phyloP scores from a whole-genome alignment of 2,113 vertebrate species.

The Gymnobelideus leadbeateri region DNA sequence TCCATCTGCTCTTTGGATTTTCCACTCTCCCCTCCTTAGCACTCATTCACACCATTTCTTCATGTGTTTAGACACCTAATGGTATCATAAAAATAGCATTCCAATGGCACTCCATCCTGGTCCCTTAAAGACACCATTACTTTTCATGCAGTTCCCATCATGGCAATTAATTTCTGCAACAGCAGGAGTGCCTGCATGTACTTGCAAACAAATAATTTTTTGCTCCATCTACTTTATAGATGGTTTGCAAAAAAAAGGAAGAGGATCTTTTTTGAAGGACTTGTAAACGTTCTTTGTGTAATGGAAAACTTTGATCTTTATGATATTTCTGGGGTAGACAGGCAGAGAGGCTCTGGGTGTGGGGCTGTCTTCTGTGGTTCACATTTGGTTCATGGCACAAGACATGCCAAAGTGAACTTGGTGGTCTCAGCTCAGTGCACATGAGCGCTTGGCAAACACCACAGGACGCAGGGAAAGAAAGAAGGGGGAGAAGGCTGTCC shows the following conservation, averaged over 20 bases:
- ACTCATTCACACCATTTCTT: not conserved
- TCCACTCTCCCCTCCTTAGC: not conserved
- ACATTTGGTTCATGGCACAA: conserved; percentile 40
- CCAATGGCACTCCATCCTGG: not conserved
- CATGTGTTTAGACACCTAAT: not conserved
- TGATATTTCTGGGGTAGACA: not conserved
- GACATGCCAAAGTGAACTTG: conserved; percentile 20
- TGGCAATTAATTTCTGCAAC: not conserved
- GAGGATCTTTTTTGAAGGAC: not conserved
- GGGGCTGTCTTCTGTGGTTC: not conserved
- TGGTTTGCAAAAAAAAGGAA: conserved; percentile 9
- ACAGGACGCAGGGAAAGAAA: conserved; percentile 21
- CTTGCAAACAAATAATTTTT: conserved; percentile 40
- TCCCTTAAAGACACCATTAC: not conserved
- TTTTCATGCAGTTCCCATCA: not conserved
- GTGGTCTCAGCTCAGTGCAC: conserved; percentile 34
- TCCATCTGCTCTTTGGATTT: not conserved
- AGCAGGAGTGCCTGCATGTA: not conserved
- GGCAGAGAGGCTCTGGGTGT: conserved; percentile 24
- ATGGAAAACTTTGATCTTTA: conserved; percentile 43
- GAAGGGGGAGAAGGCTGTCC: conserved; percentile 35
- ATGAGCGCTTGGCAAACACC: conserved; percentile 61
- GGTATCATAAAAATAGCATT: not conserved
- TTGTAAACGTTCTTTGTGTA: conserved; percentile 40
- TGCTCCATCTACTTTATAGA: conserved; percentile 50